Conservation (phyloP, 2,113 vertebrate species). For the Periophthalmodon schlosseri region DNA sequence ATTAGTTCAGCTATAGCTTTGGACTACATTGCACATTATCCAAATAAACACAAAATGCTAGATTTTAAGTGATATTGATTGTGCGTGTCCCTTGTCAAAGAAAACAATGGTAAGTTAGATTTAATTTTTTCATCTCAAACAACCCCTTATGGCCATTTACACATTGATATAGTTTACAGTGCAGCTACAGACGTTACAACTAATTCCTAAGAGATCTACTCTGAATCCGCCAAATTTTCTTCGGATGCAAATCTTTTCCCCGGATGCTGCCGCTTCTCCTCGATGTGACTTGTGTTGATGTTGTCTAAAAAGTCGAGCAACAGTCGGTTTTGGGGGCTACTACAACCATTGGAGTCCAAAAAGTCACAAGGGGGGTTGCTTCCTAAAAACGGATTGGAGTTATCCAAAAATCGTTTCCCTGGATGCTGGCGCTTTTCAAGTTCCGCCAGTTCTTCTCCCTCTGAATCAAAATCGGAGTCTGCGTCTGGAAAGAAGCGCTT, state of each 20-base stretch:
- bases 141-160: slow-evolving; percentile 46
- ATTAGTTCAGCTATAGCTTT: slow-evolving; percentile 9
- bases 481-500: slow-evolving; percentile 69
- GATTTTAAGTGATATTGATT: slow-evolving; percentile 4
- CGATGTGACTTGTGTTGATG: slow-evolving; percentile 70
- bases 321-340: slow-evolving; percentile 72
- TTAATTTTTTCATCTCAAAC: slow-evolving; percentile 48
- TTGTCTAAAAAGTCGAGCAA: slow-evolving; percentile 82
- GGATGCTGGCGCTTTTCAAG: slow-evolving; percentile 85
- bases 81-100: slow-evolving; percentile 27
- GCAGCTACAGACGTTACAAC: slow-evolving; percentile 20
- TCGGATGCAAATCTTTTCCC: slow-evolving; percentile 79
- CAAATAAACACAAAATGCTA: slow-evolving; percentile 35
- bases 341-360: slow-evolving; percentile 74
- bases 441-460: slow-evolving; percentile 53
- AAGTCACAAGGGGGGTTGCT: slow-evolving; percentile 74
- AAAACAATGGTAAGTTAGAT: slow-evolving; percentile 32
- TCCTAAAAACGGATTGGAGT: slow-evolving; percentile 65
- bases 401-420: slow-evolving; percentile 80
- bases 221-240: slow-evolving; percentile 68
- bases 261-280: slow-evolving; percentile 88
- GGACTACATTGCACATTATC: slow-evolving; percentile 51
- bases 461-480: slow-evolving; percentile 44
- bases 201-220: slow-evolving; percentile 57
- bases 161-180: slow-evolving; percentile 56